phyloP scores from a whole-genome alignment of 1,140 invertebrate genomes.

The Dreissena polymorpha region DNA sequence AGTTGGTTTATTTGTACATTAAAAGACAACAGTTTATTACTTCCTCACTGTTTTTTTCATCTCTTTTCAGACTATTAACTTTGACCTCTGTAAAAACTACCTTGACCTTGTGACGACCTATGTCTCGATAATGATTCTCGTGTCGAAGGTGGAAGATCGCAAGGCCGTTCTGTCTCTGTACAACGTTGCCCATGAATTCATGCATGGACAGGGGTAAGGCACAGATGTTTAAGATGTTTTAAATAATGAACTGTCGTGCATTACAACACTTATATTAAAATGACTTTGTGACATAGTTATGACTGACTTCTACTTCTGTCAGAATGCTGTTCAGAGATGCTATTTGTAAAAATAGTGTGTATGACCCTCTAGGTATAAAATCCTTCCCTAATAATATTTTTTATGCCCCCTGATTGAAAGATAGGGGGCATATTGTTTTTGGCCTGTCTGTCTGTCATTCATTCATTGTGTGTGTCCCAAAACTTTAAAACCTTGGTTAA shows the following conservation, averaged over 20 bases:
- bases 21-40: neutral
- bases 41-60: constrained; percentile 11
- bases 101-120: constrained; percentile 97
- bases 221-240: neutral
- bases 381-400: no score
- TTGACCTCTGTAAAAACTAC: constrained; percentile 97
- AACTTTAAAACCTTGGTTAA: no score
- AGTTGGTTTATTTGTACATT: neutral
- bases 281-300: neutral
- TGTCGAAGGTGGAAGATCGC: constrained; percentile 97
- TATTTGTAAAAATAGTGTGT: no score
- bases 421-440: no score
- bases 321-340: no score
- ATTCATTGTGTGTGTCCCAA: no score
- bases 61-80: constrained; percentile 89
- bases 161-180: constrained; percentile 98
- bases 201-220: constrained; percentile 88
- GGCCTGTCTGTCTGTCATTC: no score
- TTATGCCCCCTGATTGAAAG: no score
- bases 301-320: neutral
- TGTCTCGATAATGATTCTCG: constrained; percentile 96
- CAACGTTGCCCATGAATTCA: constrained; percentile 98
- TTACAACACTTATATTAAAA: neutral
- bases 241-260: neutral
- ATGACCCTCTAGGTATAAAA: no score